Conservation (phyloP, 2,888 invertebrate genomes). For the Notocelia uddmanniana region DNA sequence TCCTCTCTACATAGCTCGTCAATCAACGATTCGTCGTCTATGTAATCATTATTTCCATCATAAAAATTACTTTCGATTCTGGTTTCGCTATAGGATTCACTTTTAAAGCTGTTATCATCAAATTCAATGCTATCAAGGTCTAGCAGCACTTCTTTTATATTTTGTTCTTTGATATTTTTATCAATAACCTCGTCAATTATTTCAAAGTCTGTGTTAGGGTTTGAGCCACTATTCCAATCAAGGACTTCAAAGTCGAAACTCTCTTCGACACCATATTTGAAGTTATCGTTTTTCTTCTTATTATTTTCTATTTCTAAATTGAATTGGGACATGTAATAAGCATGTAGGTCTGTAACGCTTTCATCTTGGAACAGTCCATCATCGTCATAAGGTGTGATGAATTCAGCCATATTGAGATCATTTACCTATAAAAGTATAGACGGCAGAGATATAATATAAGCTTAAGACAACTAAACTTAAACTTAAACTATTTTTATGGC, state of each 20-base stretch:
- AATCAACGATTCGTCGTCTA: slow-evolving; percentile 80
- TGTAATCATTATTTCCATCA: slow-evolving; percentile 73
- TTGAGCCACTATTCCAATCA: slow-evolving; percentile 64
- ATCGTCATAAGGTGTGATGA: slow-evolving; percentile 74
- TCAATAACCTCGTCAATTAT: slow-evolving; percentile 75
- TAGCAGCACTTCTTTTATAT: slow-evolving; percentile 78
- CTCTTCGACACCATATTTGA: slow-evolving; percentile 76
- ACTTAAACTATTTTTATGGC: no score
- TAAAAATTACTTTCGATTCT: slow-evolving; percentile 57
- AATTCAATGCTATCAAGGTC: slow-evolving; percentile 79
- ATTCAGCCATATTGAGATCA: slow-evolving; percentile 71
- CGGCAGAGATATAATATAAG: no score
- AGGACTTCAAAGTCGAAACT: slow-evolving; percentile 80
- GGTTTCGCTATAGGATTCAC: slow-evolving; percentile 57
- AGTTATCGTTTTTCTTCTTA: slow-evolving; percentile 67
- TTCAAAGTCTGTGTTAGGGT: slow-evolving; percentile 66
- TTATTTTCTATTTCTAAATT: slow-evolving; percentile 79
- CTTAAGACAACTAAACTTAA: slow-evolving; percentile 71
- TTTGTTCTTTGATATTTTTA: slow-evolving; percentile 75
- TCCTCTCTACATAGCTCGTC: slow-evolving; percentile 82
- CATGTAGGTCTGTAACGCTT: slow-evolving; percentile 76
- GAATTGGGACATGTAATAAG: slow-evolving; percentile 82
- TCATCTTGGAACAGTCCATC: slow-evolving; percentile 75
- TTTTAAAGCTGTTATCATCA: slow-evolving; percentile 66
- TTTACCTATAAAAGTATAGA: slow-evolving; percentile 67